A percentile compares a stretch with the other conserved stretches of the same genome.
These are phyloP conservation scores for Acanthiza pusilla DNA, from an alignment of 2,797 vertebrate genomes.

Conservation along the genomic window DNA sequence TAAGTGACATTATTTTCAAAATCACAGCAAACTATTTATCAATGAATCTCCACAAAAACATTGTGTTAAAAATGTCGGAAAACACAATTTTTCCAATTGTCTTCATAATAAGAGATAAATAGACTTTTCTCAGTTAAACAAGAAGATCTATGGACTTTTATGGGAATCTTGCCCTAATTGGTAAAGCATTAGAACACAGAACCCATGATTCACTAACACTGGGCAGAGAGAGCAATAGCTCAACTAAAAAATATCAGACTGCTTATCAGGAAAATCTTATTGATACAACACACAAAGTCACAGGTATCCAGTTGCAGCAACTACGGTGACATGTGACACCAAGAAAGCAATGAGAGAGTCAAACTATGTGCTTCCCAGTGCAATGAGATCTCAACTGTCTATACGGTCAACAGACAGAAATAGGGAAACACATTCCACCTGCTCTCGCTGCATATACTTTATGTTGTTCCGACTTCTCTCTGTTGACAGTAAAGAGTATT, in stretches of 20 bases:
- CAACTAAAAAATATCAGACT: background rate
- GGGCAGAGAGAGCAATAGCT: background rate
- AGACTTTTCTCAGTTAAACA: constrained; percentile 56
- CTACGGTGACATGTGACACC: background rate
- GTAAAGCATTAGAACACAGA: background rate
- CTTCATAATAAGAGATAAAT: constrained; percentile 38
- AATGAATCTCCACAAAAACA: background rate
- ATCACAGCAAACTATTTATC: constrained; percentile 24
- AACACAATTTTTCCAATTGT: constrained; percentile 14
- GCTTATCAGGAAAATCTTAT: background rate
- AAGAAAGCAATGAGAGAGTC: background rate
- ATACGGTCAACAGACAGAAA: background rate
- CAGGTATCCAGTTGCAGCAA: background rate
- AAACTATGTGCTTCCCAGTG: background rate
- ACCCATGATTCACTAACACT: background rate
- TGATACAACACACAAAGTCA: background rate
- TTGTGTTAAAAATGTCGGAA: constrained; percentile 33
- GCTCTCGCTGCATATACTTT: background rate
- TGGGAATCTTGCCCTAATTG: background rate
- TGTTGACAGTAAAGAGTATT: background rate
- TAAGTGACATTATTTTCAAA: constrained; percentile 23
- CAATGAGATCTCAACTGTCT: background rate
- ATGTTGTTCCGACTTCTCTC: background rate
- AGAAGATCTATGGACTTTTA: background rate
- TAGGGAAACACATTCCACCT: background rate